phyloP scores from a whole-genome alignment of 2,888 invertebrate genomes.

The Caenorhabditis japonica region DNA sequence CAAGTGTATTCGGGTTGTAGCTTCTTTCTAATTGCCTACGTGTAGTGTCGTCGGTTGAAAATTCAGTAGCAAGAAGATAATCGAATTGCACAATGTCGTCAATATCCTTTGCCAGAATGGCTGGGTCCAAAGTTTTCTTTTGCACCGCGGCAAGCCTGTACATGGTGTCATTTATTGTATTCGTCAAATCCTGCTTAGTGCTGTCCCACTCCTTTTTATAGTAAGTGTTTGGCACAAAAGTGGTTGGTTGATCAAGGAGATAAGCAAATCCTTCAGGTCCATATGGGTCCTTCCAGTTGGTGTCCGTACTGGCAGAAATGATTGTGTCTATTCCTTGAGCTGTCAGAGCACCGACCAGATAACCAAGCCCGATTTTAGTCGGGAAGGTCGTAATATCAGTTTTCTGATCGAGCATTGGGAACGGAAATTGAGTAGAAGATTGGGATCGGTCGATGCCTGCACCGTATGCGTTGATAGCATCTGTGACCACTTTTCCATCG shows the following conservation, averaged over 20 bases:
- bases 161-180: slow-evolving; percentile 42
- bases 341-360: slow-evolving; percentile 38
- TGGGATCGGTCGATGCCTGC: slow-evolving; percentile 17
- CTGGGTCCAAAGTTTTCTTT: slow-evolving; percentile 48
- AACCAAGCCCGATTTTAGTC: slow-evolving; percentile 37
- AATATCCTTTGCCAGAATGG: slow-evolving; percentile 52
- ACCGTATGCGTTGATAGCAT: slow-evolving; percentile 32
- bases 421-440: slow-evolving; percentile 35
- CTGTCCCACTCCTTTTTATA: slow-evolving; percentile 61
- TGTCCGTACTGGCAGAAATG: slow-evolving; percentile 61
- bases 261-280: slow-evolving; percentile 63
- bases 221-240: slow-evolving; percentile 56
- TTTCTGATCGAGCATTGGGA: slow-evolving; percentile 60
- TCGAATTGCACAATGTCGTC: slow-evolving; percentile 66
- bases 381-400: slow-evolving; percentile 39
- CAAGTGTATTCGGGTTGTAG: slow-evolving; percentile 65
- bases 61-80: slow-evolving; percentile 61
- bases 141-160: slow-evolving; percentile 51
- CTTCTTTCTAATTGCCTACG: slow-evolving; percentile 66
- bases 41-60: slow-evolving; percentile 66
- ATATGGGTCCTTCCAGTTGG: slow-evolving; percentile 72
- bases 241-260: slow-evolving; percentile 69
- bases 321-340: slow-evolving; percentile 56
- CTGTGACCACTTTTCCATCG: slow-evolving; percentile 37
- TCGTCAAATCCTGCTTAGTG: slow-evolving; percentile 19